Evolutionary conservation across 2,113 vertebrate genomes (phyloP).

Genomic region (Cyanoderma ruficeps): DNA sequence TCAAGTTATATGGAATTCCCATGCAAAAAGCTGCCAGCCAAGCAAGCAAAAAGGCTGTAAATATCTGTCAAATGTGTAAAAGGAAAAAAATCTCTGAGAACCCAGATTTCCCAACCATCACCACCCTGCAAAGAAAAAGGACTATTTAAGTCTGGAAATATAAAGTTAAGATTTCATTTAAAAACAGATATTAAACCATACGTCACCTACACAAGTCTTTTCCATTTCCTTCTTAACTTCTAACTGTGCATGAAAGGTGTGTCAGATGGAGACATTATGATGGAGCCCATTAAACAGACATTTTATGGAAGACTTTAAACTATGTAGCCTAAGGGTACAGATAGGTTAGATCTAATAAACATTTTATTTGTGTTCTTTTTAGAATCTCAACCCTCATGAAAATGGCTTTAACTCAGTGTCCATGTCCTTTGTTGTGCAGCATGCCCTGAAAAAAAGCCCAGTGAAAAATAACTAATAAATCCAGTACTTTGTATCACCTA

Average conservation of each 20-base stretch:
- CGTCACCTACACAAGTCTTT: constrained; percentile 35
- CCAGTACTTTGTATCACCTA: neutral
- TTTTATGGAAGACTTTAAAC: constrained; percentile 34
- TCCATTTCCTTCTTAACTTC: constrained; percentile 47
- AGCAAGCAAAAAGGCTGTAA: constrained; percentile 39
- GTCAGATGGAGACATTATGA: constrained; percentile 13
- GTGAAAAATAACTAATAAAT: neutral
- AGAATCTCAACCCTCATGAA: neutral
- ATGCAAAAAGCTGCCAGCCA: constrained; percentile 37
- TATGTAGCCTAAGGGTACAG: neutral
- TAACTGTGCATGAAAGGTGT: neutral
- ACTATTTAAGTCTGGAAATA: constrained; percentile 53
- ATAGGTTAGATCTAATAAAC: neutral
- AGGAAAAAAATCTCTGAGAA: constrained; percentile 44
- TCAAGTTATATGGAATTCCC: constrained; percentile 30
- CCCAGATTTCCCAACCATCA: constrained; percentile 25
- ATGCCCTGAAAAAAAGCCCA: neutral
- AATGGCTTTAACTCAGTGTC: neutral
- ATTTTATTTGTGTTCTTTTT: neutral
- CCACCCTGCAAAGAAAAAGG: neutral
- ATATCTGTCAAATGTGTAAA: constrained; percentile 49
- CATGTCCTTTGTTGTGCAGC: neutral
- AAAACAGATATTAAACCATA: constrained; percentile 58
- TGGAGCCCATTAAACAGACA: neutral
- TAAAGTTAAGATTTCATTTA: constrained; percentile 60